Evolutionary conservation across 1,140 invertebrate genomes (phyloP).

Genomic region (Dryas iulia): DNA sequence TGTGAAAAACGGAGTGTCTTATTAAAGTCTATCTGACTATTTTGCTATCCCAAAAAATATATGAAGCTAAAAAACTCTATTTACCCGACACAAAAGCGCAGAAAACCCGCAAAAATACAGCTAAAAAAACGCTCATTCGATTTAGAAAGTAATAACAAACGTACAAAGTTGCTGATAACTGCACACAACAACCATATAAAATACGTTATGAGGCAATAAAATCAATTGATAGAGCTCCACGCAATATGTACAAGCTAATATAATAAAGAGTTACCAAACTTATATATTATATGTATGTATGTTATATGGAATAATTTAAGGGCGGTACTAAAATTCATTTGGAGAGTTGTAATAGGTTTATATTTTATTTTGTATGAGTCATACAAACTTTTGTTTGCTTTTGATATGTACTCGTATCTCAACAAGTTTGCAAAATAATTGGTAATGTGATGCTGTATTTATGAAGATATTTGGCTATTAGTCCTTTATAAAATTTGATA

Average conservation of each 20-base stretch:
- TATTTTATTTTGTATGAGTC: background rate
- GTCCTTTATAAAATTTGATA: too few species aligned
- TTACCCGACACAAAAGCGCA: too few species aligned
- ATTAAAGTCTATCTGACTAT: too few species aligned
- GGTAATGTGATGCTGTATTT: too few species aligned
- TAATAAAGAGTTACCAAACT: background rate
- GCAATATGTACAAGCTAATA: slow-evolving; percentile 1
- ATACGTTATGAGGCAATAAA: slow-evolving; percentile 12
- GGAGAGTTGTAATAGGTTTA: background rate
- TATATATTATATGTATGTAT: background rate
- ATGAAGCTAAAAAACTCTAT: too few species aligned
- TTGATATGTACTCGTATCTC: background rate
- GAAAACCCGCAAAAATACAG: background rate
- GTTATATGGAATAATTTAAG: background rate
- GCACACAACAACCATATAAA: slow-evolving; percentile 6
- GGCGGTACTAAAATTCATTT: background rate
- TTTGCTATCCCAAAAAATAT: background rate
- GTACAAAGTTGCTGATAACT: slow-evolving; percentile 2
- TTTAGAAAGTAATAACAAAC: slow-evolving; percentile 8
- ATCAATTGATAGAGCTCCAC: slow-evolving; percentile 4
- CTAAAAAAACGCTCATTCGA: background rate
- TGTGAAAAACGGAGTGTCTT: too few species aligned
- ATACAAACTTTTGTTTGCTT: background rate
- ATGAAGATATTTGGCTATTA: too few species aligned
- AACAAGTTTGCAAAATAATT: too few species aligned